Base-by-base conservation (phyloP, 2,888 invertebrate species). In the Lucinisca nassula region DNA sequence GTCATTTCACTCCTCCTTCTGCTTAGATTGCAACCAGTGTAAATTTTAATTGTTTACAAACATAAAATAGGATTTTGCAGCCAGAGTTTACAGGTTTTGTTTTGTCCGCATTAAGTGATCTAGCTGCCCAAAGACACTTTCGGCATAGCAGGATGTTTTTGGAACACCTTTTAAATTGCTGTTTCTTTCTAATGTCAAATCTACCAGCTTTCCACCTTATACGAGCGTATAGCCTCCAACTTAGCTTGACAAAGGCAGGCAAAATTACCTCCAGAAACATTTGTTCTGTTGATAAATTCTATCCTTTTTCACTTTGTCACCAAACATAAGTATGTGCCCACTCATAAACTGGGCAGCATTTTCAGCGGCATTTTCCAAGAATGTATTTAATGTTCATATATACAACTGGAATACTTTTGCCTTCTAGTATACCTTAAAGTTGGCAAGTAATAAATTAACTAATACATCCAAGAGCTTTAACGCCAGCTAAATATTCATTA, bases 381-480 rank as follows among this genome's bases (percentile, higher is more conserved):
- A 75, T 6, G 49, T 84, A 87, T 55, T 74, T 74, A 24, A 21
- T 27, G 27, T 81, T 80, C 67, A 79, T 82, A 21, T 87, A 84
- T 27, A 84, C n/a, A 35, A 84, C 74, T 10, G 70, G 27, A 24
- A 84, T 51, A 55, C 17, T 55, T 58, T 67, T 79, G 40, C 82
- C 77, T 61, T 88, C 84, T 38, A 88, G 74, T 30, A 79, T 8
- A 27, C 49, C 70, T 82, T 85, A 88, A 8, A 88, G 37, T 27
- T 79, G 82, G 24, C 85, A 37, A 21, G 82, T 85, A n/a, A 88
- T 37, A 37, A 85, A 67, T 37, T 76, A 81, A 35, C 77, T 55
- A 17, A 92, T 75, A 1, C 91, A 75, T 12, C 91, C 92, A 24
- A 92, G 72, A n/a, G 90, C 90, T 82, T 91, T 92, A 24, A 75